A percentile compares a stretch with the other conserved stretches of the same genome.
These are phyloP conservation scores for Chelidonichthys spinosus DNA, from an alignment of 2,797 vertebrate species.

Conservation along the genomic window DNA sequence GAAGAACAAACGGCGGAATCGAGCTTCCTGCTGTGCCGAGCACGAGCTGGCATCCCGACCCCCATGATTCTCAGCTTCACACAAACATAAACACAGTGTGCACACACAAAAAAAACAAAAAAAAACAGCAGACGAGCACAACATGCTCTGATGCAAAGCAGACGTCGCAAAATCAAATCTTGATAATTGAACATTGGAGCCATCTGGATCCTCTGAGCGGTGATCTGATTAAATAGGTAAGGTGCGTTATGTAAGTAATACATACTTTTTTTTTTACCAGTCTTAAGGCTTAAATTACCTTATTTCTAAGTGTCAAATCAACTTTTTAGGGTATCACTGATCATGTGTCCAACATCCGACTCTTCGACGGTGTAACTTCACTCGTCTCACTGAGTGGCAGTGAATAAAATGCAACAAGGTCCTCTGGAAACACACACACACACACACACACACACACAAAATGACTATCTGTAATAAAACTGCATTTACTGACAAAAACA, in stretches of 20 bases:
- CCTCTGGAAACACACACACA: not conserved
- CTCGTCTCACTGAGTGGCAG: not conserved
- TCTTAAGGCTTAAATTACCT: not conserved
- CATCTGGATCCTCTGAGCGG: conserved; percentile 32
- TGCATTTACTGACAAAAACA: not conserved
- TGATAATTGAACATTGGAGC: conserved; percentile 30
- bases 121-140: conserved; percentile 37
- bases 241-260: too few species aligned
- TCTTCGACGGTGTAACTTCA: not conserved
- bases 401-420: not conserved
- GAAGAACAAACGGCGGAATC: conserved; percentile 36
- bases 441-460: too few species aligned
- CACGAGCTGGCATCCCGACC: conserved; percentile 23
- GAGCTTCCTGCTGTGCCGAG: conserved; percentile 46
- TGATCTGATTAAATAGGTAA: not conserved
- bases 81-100: conserved; percentile 42
- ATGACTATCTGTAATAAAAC: not conserved
- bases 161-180: conserved; percentile 36
- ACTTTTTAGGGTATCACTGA: not conserved
- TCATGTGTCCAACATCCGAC: not conserved
- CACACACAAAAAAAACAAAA: conserved; percentile 1
- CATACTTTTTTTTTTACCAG: not conserved
- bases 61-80: conserved; percentile 35
- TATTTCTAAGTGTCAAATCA: not conserved
- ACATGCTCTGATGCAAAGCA: conserved; percentile 28